A percentile compares a stretch with the other conserved stretches of the same genome.
phyloP scores from a whole-genome alignment of 2,113 vertebrate species.

The Sander vitreus region DNA sequence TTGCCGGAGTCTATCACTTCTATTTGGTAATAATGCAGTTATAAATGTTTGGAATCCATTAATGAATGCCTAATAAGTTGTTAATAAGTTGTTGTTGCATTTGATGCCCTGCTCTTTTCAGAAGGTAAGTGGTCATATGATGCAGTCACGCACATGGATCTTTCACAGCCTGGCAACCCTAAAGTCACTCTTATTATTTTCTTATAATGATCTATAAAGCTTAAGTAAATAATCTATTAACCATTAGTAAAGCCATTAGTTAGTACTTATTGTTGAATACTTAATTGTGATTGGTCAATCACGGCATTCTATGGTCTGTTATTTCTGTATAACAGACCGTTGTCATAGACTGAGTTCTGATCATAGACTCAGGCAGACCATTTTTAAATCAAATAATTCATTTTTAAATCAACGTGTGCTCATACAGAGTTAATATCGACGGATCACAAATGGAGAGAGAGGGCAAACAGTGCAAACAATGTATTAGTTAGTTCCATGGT shows the following conservation, averaged over 20 bases:
- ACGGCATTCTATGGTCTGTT: too few relatives aligned
- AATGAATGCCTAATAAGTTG: background rate
- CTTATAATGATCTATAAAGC: background rate
- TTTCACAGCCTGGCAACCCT: background rate
- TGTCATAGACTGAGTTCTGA: too few relatives aligned
- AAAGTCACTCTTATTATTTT: background rate
- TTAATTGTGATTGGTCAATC: too few relatives aligned
- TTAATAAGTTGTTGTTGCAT: too few relatives aligned
- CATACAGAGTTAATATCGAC: too few relatives aligned
- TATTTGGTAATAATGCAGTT: background rate
- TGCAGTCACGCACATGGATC: background rate
- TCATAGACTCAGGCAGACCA: too few relatives aligned
- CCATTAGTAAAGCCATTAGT: background rate
- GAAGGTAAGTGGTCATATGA: background rate
- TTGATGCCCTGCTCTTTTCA: background rate
- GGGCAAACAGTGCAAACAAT: too few relatives aligned
- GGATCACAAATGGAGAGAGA: too few relatives aligned
- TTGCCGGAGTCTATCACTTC: background rate
- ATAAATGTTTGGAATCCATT: background rate
- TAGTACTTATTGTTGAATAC: background rate
- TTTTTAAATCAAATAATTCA: too few relatives aligned
- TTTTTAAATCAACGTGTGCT: too few relatives aligned
- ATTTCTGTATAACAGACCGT: too few relatives aligned
- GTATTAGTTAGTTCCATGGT: too few relatives aligned
- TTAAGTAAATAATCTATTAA: background rate